phyloP scores from a whole-genome alignment of 2,888 invertebrate species.

The Sericinus montela region DNA sequence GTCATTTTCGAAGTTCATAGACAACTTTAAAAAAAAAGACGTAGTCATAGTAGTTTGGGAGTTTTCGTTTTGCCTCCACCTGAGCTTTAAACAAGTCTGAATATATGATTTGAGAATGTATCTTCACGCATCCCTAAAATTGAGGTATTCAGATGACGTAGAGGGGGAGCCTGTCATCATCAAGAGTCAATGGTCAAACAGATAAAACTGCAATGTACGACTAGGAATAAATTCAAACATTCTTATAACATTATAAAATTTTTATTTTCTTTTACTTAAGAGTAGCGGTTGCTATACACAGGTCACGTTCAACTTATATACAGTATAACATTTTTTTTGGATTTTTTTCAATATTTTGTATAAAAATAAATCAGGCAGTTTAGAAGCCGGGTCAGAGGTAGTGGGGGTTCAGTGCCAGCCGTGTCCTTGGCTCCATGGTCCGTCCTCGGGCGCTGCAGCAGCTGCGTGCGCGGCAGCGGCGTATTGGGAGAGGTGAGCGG shows the following conservation, averaged over 20 bases:
- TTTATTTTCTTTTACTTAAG: conserved; percentile 71
- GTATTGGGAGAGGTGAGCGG: conserved; percentile 64
- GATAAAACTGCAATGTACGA: no score
- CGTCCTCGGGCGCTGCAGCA: conserved; percentile 65
- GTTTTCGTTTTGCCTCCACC: no score
- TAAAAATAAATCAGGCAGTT: conserved; percentile 63
- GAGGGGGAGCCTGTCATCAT: no score
- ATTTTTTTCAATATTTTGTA: conserved; percentile 62
- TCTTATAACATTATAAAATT: conserved; percentile 51
- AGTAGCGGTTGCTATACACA: conserved; percentile 64
- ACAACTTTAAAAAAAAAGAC: no score
- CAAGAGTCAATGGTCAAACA: no score
- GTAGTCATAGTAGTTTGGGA: no score
- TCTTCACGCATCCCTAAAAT: no score
- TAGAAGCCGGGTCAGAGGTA: conserved; percentile 52
- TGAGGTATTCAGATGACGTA: no score
- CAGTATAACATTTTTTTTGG: conserved; percentile 60
- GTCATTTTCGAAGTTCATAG: no score
- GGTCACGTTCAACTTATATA: conserved; percentile 67
- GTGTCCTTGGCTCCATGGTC: conserved; percentile 50
- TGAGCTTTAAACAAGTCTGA: no score
- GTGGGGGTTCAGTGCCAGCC: conserved; percentile 56
- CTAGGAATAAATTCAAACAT: conserved; percentile 22
- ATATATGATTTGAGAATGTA: no score
- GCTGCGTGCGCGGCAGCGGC: conserved; percentile 69